These are phyloP conservation scores for Tholera decimalis DNA, from an alignment of 2,888 invertebrate genomes.

Conservation along the genomic window DNA sequence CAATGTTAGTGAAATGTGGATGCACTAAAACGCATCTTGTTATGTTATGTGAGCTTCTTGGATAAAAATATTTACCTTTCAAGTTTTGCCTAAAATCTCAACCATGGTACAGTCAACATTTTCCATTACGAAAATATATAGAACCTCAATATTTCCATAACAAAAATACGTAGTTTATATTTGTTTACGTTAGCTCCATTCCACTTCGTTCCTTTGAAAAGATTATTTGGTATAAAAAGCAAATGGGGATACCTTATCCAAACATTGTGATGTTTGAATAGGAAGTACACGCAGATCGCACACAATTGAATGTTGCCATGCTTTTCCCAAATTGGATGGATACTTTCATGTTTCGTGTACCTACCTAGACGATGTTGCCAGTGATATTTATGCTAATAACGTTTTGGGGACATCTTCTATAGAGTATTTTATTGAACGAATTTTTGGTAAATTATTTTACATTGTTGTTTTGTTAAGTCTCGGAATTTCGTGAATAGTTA, in stretches of 20 bases:
- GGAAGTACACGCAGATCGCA: conserved; percentile 40
- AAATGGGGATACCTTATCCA: conserved; percentile 79
- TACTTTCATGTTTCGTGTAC: conserved; percentile 56
- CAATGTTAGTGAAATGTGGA: no score
- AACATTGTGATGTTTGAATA: conserved; percentile 72
- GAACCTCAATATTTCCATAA: conserved; percentile 11
- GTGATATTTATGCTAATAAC: conserved; percentile 64
- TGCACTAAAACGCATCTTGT: no score
- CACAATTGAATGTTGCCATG: conserved; percentile 61
- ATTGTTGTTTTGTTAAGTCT: conserved; percentile 3
- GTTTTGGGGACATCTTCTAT: conserved; percentile 32
- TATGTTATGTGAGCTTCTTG: no score
- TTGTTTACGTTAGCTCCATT: conserved; percentile 58
- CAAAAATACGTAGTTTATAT: conserved; percentile 28
- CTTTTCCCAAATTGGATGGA: conserved; percentile 65
- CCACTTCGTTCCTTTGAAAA: conserved; percentile 73
- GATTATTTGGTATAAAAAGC: conserved; percentile 80
- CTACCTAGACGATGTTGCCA: conserved; percentile 34
- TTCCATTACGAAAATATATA: conserved; percentile 15
- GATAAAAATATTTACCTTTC: no score
- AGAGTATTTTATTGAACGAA: conserved; percentile 18
- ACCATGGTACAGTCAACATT: not conserved
- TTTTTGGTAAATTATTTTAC: conserved; percentile 20
- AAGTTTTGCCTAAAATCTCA: not conserved
- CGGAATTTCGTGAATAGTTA: not conserved